Percentiles rank a stretch among this genome's conserved stretches.
These are phyloP conservation scores for Melanerpes formicivorus DNA, from an alignment of 2,113 vertebrate genomes.

Conservation along the genomic window DNA sequence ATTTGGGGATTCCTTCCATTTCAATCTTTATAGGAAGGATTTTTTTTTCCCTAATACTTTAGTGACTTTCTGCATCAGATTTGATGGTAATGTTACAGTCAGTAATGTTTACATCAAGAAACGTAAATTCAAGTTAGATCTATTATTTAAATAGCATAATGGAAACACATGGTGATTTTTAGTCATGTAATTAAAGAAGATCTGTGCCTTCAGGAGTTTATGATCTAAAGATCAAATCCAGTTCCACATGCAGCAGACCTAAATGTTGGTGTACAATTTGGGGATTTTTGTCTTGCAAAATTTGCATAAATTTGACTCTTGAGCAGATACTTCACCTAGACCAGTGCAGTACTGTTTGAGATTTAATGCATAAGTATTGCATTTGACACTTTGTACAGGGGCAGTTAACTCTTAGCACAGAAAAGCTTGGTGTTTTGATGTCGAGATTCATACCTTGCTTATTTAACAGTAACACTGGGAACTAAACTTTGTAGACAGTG, in stretches of 20 bases:
- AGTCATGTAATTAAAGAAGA: conserved; percentile 62
- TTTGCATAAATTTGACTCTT: neutral
- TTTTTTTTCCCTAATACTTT: conserved; percentile 25
- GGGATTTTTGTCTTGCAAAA: conserved; percentile 30
- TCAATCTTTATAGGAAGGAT: neutral
- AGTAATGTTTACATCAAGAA: conserved; percentile 65
- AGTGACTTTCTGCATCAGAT: conserved; percentile 23
- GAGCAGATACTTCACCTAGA: neutral
- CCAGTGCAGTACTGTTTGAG: neutral
- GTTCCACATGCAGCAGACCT: conserved; percentile 34
- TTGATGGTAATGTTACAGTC: conserved; percentile 29
- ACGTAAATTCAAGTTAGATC: conserved; percentile 67
- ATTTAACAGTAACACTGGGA: neutral
- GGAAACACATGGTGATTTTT: conserved; percentile 69
- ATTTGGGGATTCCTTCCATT: conserved; percentile 12
- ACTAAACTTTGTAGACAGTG: neutral
- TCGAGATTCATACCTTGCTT: neutral
- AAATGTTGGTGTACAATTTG: neutral
- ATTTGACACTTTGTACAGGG: neutral
- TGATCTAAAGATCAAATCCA: conserved; percentile 64
- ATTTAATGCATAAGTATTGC: neutral
- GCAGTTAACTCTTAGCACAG: neutral
- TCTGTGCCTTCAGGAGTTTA: conserved; percentile 65
- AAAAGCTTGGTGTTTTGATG: neutral
- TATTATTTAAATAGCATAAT: conserved; percentile 70